Base-by-base conservation (phyloP, 2,113 vertebrate genomes). In the Oryzias javanicus region DNA sequence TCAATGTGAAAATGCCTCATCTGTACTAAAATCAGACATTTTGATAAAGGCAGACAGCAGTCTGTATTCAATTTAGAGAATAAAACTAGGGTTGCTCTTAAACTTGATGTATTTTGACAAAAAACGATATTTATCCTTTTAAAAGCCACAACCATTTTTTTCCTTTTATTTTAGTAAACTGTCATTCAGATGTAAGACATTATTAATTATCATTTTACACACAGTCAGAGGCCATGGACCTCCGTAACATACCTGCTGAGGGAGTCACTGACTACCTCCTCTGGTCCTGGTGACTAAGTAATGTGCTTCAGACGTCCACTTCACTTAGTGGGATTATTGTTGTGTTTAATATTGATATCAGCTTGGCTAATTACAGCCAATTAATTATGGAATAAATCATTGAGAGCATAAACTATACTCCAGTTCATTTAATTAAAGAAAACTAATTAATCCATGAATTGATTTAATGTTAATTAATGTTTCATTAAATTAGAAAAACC, bases 381-480 rank as follows among this genome's bases (percentile, higher is more conserved):
- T 89, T 92, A 92, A 92, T 92, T 91, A 91, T 71, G 77, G 74
- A 83, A 90, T 85, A 88, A 89, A 90, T 92, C 90, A 90, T 90
- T 87, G 83, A 74, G 85, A 79, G 72, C 44, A 88, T 82, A 86
- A 89, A 79, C 76, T 84, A 86, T 87, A 84, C 76, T 77, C 51
- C 64, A 80, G 84, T 89, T 84, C 68, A 73, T 84, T 83, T 92
- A 87, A 92, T 92, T 92, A 92, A 91, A 86, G 65, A 76, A 80
- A 60, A 79, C 87, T 91, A 91, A 92, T 91, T 89, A 89, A 87
- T 90, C 85, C 64, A 89, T 90, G 90, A 91, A 92, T 92, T 91
- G 89, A 90, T 90, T 91, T 91, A 89, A 90, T 88, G 89, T 86
- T 90, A 92, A 92, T 91, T 62, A 83, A 88, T 90, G 89, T 89